Percentiles rank a stretch among this genome's conserved stretches.
phyloP scores from a whole-genome alignment of 2,113 vertebrate genomes.

The Nannospalax galili region DNA sequence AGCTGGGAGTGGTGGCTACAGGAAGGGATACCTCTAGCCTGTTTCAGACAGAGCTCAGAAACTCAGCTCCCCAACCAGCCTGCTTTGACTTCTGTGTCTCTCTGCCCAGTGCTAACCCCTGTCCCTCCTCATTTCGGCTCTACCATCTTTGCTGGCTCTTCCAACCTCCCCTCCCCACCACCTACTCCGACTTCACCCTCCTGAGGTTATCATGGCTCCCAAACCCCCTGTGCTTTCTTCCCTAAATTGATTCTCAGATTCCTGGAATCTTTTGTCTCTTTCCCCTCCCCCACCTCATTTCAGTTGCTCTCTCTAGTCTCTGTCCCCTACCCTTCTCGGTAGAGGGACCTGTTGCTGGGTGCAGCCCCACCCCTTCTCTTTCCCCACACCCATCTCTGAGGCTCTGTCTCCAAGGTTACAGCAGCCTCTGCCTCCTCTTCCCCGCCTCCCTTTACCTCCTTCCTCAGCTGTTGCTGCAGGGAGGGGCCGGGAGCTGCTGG shows the following conservation, averaged over 20 bases:
- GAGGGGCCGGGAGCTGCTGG: neutral
- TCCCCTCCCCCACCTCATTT: neutral
- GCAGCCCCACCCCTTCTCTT: neutral
- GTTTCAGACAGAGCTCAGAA: neutral
- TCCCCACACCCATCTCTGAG: slow-evolving; percentile 38
- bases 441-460: neutral
- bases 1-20: too few relatives aligned
- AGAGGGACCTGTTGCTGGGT: slow-evolving; percentile 33
- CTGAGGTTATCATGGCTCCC: neutral
- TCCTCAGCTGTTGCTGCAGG: slow-evolving; percentile 6
- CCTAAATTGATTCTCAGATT: neutral
- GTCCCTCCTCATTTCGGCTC: neutral
- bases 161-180: neutral
- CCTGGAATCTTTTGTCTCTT: neutral
- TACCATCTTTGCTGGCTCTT: neutral
- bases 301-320: neutral
- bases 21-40: neutral
- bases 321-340: neutral
- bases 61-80: neutral
- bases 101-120: neutral
- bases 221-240: neutral
- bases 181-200: neutral
- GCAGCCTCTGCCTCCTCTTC: slow-evolving; percentile 39
- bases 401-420: slow-evolving; percentile 84
- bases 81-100: neutral